A percentile compares a stretch with the other conserved stretches of the same genome.
Conservation (phyloP, 2,113 vertebrate genomes). For the Numenius arquata region DNA sequence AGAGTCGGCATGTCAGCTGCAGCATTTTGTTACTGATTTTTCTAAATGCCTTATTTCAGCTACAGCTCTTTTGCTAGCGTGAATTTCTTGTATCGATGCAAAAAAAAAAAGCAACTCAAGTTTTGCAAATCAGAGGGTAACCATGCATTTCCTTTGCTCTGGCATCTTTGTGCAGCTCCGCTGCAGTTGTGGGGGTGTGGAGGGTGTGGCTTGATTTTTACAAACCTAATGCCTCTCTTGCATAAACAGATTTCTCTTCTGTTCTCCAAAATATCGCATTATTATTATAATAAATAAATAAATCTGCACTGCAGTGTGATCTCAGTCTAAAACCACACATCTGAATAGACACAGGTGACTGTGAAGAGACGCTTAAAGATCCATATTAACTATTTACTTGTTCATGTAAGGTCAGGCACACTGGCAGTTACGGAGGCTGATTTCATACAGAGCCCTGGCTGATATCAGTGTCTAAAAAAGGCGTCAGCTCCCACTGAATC, state of each 20-base stretch:
- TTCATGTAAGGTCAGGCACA: not conserved
- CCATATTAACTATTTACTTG: not conserved
- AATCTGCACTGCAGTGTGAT: not conserved
- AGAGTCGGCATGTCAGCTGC: not conserved
- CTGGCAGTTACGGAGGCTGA: not conserved
- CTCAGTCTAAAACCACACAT: not conserved
- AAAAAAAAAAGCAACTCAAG: not conserved
- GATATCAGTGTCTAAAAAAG: not conserved
- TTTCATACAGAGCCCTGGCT: not conserved
- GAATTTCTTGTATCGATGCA: not conserved
- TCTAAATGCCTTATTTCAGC: not conserved
- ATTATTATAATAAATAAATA: not conserved
- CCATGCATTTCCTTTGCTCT: not conserved
- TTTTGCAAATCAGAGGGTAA: not conserved
- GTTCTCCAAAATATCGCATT: not conserved
- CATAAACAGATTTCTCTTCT: not conserved
- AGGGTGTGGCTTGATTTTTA: not conserved
- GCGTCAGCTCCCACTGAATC: not conserved
- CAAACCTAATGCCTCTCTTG: not conserved
- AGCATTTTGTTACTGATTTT: not conserved
- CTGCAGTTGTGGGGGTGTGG: not conserved
- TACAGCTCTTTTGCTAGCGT: accelerated
- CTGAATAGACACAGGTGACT: not conserved
- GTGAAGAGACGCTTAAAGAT: not conserved
- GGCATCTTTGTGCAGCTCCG: not conserved